Base-by-base conservation (phyloP, 1,140 invertebrate genomes). In the Macrocentrus cingulum region DNA sequence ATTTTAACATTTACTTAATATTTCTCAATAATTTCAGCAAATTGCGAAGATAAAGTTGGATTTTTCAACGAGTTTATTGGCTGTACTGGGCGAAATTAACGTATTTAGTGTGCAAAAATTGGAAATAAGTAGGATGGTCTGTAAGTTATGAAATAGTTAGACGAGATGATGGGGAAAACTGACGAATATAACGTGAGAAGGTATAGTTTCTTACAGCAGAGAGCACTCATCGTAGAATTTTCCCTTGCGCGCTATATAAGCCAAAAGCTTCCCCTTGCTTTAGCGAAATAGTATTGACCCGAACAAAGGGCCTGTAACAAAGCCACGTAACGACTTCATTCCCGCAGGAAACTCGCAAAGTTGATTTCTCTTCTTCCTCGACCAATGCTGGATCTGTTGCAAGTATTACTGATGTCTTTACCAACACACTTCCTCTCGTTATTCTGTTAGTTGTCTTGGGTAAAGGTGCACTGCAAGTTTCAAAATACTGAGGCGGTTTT, bases 241-340 rank as follows among this genome's bases (percentile, higher is more conserved):
- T 42, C 19, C 13, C 5, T 32, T 23, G 46, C 8, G 18, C 18
- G 19, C 23, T 16, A 13, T 49, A 19, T 48, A n/a, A n/a, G n/a
- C n/a, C n/a, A n/a, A n/a, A n/a, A n/a, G n/a, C 18, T 50, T 16
- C 41, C 36, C 25, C 36, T 39, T 34, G 23, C 53, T 18, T 39
- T 37, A 29, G 16, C 54, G 56, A 51, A 50, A 58, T 58, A 50
- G 39, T 58, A 51, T 42, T 58, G 46, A 32, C 48, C 56, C 18
- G 23, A 42, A 58, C 56, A 58, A 58, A 48, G 46, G 56, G 25
- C 37, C 20, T 49, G 23, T 58, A 50, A 19, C 46, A n/a, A 50
- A 25, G 49, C 37, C 49, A 36, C 32, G 25, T 58, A 58, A 58
- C 56, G 56, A 51, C 56, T 51, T 50, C 15, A 58, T 58, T 58